These are phyloP conservation scores for Sternotherus odoratus DNA, from an alignment of 2,797 vertebrate species.

Conservation along the genomic window DNA sequence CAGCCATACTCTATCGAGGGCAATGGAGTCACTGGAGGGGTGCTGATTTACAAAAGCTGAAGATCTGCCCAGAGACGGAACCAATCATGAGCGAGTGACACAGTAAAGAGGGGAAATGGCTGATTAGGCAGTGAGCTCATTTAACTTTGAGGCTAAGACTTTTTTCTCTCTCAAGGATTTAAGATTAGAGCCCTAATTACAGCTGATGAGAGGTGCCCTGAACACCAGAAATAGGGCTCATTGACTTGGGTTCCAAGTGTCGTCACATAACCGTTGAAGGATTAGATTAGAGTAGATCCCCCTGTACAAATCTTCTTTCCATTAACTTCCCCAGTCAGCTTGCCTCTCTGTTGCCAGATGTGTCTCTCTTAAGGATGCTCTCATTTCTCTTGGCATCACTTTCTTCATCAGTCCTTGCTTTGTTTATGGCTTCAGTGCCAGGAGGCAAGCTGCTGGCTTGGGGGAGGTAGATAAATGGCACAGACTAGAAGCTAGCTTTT, in stretches of 20 bases:
- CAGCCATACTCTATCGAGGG: accelerated
- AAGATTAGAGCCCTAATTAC: constrained; percentile 18
- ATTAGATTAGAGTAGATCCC: not conserved
- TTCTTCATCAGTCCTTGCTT: not conserved
- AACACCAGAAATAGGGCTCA: not conserved
- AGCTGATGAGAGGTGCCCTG: not conserved
- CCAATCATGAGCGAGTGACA: not conserved
- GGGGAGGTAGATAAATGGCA: not conserved
- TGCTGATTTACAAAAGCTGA: accelerated
- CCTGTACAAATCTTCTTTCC: constrained; percentile 18
- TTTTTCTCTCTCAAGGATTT: not conserved
- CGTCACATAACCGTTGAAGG: not conserved
- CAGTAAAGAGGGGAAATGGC: not conserved
- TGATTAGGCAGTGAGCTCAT: not conserved
- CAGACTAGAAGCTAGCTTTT: accelerated
- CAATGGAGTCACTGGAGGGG: accelerated
- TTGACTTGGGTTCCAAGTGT: not conserved
- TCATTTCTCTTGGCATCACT: not conserved
- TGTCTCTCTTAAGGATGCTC: not conserved
- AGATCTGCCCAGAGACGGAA: not conserved
- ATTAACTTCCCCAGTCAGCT: not conserved
- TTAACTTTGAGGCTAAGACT: not conserved
- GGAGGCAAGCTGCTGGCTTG: not conserved
- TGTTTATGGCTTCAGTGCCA: not conserved
- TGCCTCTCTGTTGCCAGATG: not conserved